Percentiles rank a stretch among this genome's conserved stretches.
phyloP scores from a whole-genome alignment of 2,113 vertebrate species.

The Archocentrus centrarchus region DNA sequence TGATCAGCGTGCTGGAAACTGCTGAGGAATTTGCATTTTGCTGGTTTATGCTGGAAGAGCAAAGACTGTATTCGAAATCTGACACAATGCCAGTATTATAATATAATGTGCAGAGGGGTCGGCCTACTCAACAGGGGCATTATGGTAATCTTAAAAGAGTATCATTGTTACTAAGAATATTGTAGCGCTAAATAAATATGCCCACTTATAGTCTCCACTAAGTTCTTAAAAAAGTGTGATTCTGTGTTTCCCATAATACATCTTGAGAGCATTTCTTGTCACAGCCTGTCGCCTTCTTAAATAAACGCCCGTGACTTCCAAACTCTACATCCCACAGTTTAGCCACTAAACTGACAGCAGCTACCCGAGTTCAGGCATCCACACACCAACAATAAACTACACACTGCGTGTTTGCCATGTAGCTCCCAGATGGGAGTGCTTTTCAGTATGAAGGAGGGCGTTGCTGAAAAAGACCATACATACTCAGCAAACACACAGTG shows the following conservation, averaged over 20 bases:
- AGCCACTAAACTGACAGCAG: not conserved
- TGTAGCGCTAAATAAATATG: too few relatives aligned
- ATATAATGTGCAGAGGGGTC: not conserved
- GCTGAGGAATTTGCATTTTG: not conserved
- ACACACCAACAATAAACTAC: conserved; percentile 12
- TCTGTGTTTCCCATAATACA: not conserved
- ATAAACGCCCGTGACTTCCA: not conserved
- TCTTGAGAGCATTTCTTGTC: not conserved
- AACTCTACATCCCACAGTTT: not conserved
- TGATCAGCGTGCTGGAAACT: not conserved
- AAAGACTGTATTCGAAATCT: not conserved
- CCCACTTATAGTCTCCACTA: too few relatives aligned
- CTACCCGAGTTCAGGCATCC: not conserved
- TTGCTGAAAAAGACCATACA: conserved; percentile 32
- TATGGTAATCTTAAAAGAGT: not conserved
- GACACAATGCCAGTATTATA: not conserved
- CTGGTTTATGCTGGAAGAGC: not conserved
- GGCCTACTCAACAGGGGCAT: not conserved
- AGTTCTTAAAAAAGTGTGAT: not conserved
- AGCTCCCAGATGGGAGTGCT: conserved; percentile 44
- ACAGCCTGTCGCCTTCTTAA: not conserved
- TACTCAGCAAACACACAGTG: conserved; percentile 43
- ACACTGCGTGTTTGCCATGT: not conserved
- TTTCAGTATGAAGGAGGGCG: conserved; percentile 18
- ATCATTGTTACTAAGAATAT: not conserved